Evolutionary conservation across 1,140 invertebrate species (phyloP).

Genomic region (Agrypnia vestita): DNA sequence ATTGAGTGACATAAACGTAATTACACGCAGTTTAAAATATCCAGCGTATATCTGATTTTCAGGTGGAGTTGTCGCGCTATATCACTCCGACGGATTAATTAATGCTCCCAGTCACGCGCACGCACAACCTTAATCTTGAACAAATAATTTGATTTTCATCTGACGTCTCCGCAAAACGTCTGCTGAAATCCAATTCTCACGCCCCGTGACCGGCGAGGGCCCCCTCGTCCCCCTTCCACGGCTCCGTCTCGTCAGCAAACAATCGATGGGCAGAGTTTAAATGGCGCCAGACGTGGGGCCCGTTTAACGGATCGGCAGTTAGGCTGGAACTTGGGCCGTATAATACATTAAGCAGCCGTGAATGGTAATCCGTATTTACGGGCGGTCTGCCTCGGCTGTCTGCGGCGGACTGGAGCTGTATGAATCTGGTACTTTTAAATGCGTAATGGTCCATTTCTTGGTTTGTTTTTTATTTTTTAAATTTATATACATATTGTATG

Average conservation of each 20-base stretch:
- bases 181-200: constrained; percentile 17
- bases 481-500: no score
- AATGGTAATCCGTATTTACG: constrained; percentile 53
- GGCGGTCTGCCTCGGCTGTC: constrained; percentile 31
- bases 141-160: constrained; percentile 31
- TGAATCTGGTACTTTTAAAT: no score
- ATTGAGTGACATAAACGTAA: no score
- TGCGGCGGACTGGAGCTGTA: neutral
- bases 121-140: constrained; percentile 9
- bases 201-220: neutral
- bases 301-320: constrained; percentile 45
- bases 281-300: constrained; percentile 18
- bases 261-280: constrained; percentile 24
- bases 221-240: neutral
- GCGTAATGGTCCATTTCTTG: no score
- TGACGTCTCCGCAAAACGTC: constrained; percentile 11
- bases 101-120: constrained; percentile 1
- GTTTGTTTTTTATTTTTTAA: no score
- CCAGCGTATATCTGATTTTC: no score
- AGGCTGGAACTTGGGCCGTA: constrained; percentile 43
- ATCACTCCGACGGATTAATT: no score
- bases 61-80: no score
- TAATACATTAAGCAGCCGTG: constrained; percentile 38
- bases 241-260: constrained; percentile 42
- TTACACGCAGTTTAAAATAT: no score